Percentiles rank a stretch among this genome's conserved stretches.
Conservation (phyloP, 2,888 invertebrate genomes). For the Dinocampus coccinellae region DNA sequence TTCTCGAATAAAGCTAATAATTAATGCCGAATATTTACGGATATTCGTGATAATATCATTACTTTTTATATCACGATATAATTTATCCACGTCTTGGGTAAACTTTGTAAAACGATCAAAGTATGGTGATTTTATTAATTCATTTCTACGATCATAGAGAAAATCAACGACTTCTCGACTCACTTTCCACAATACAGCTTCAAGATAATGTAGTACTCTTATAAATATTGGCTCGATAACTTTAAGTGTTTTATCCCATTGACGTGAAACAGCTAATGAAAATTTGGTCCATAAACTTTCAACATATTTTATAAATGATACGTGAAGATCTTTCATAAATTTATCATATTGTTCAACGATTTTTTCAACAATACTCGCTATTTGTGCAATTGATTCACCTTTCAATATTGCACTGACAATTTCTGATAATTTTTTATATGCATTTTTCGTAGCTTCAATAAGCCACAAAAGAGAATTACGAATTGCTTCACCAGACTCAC, state of each 20-base stretch:
- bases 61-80: slow-evolving; percentile 83
- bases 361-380: slow-evolving; percentile 78
- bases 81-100: slow-evolving; percentile 82
- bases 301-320: slow-evolving; percentile 78
- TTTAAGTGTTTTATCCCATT: slow-evolving; percentile 81
- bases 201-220: slow-evolving; percentile 81
- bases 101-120: slow-evolving; percentile 85
- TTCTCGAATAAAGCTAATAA: slow-evolving; percentile 78
- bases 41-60: slow-evolving; percentile 85
- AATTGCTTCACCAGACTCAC: slow-evolving; percentile 84
- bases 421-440: slow-evolving; percentile 79
- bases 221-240: slow-evolving; percentile 85
- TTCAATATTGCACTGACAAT: slow-evolving; percentile 79
- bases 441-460: slow-evolving; percentile 79
- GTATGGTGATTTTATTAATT: slow-evolving; percentile 84
- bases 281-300: slow-evolving; percentile 82
- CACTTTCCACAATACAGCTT: slow-evolving; percentile 80
- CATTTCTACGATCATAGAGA: slow-evolving; percentile 83
- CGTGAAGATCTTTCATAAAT: slow-evolving; percentile 83
- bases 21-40: slow-evolving; percentile 79
- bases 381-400: slow-evolving; percentile 81
- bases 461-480: slow-evolving; percentile 82
- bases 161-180: slow-evolving; percentile 85
- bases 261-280: slow-evolving; percentile 74
- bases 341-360: slow-evolving; percentile 83